Base-by-base conservation (phyloP, 2,888 invertebrate genomes). In the Drosophila monieri region DNA sequence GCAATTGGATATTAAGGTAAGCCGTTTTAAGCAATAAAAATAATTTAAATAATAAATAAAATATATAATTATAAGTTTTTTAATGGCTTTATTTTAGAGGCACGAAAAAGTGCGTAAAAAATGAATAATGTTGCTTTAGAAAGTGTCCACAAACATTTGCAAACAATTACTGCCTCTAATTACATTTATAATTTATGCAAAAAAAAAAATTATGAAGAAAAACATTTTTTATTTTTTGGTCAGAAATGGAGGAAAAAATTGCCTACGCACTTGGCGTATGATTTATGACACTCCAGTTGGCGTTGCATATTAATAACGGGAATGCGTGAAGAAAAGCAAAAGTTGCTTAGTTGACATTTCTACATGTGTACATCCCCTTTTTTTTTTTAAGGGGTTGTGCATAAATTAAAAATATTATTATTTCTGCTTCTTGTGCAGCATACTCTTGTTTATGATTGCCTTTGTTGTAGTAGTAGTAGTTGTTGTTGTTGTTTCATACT, bases 301-400 rank as follows among this genome's bases (percentile, higher is more conserved):
- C 69, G 69, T 74, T 78, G 88, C 85, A 88, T 86, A 88, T 86
- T 86, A 86, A 88, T 86, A 78, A 72, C 78, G 77, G 76, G 76
- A 77, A 77, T 72, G 66, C 72, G 43, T 72, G 30, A 78, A 86
- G 51, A 78, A 74, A 74, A 87, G 85, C 87, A 81, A 86, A 80
- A 80, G 86, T 86, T 62, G 55, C 73, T 47, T 44, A 37, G 44
- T 39, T 67, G 59, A 56, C 60, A 71, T 48, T 54, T 46, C 35
- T n/a, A 43, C 30, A 47, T 49, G 43, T 21, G 46, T 49, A 67
- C 68, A 44, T 39, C 66, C 53, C 66, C 21, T 69, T 56, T 49
- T 35, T n/a, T 35, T 35, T 35, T 35, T 69, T 48, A 32, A n/a
- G n/a, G 69, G 44, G 73, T 67, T 75, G 77, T 80, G 85, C 85